Base-by-base conservation (phyloP, 2,888 invertebrate species). In the Volucella inflata region DNA sequence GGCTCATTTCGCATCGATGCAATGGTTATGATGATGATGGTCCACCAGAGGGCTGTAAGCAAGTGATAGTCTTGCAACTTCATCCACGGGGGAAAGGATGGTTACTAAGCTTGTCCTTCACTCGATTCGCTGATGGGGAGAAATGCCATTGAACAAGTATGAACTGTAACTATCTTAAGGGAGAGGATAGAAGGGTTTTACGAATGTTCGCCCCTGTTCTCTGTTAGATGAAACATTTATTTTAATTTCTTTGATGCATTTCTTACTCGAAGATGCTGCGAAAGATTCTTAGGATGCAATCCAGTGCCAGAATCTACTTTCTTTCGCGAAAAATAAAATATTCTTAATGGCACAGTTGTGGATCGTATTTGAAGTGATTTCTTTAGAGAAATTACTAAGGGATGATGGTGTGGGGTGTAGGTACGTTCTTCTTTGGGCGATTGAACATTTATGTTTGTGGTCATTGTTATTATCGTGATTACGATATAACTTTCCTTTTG, bases 221-320 rank as follows among this genome's bases (percentile, higher is more conserved):
- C 30, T 40, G 38, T 46, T 16, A 55, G 38, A 62, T 60, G 72
- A 79, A 74, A 79, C 79, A 74, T 79, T 79, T 79, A 79, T 79
- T 79, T 79, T 79, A 79, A 79, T 79, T 79, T 71, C 79, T 74
- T 78, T 67, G 79, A 79, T 79, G 79, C 79, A 79, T 67, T 71
- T 50, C 64, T 57, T 64, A n/a, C n/a, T n/a, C n/a, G n/a, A n/a
- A 48, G 46, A 12, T 2, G 2, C 3, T 51, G 16, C 17, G 40
- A 17, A 30, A 2, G 30, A 30, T 30, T 30, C 30, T 30, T 6
- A 30, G 40, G 40, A 16, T 55, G 55, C 48, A 57, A 79, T 71
- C 71, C 42, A 59, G 36, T 79, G 67, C 79, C 72, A 79, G 79
- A 65, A 79, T 65, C 50, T 72, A 12, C 9, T 68, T 53, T 17